Conservation (phyloP, 2,113 vertebrate species). For the Corvus cornix region DNA sequence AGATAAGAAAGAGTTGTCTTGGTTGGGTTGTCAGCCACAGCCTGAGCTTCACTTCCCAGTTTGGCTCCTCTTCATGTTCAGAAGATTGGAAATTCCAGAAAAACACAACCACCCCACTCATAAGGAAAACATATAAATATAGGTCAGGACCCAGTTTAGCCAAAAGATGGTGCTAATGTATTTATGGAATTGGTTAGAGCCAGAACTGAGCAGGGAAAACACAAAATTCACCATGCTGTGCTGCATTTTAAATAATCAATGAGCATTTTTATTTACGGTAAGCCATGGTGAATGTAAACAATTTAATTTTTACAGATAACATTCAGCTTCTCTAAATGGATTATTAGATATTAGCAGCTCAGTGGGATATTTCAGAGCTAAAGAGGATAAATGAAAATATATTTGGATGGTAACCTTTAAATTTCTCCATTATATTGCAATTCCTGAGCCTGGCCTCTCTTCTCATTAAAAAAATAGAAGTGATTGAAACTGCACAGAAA, state of each 20-base stretch:
- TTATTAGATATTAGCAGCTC: slow-evolving; percentile 53
- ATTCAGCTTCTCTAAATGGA: slow-evolving; percentile 25
- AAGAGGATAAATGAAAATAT: slow-evolving; percentile 37
- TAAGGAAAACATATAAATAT: background rate
- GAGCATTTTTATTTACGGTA: slow-evolving; percentile 31
- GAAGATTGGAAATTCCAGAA: background rate
- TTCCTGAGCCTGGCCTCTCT: background rate
- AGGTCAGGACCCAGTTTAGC: background rate
- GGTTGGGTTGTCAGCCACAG: background rate
- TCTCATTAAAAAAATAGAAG: background rate
- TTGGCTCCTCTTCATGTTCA: background rate
- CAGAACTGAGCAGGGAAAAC: background rate
- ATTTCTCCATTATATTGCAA: background rate
- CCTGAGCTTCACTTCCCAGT: background rate
- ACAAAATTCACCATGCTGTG: background rate
- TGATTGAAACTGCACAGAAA: background rate
- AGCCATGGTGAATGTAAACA: slow-evolving; percentile 52
- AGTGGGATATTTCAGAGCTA: slow-evolving; percentile 28
- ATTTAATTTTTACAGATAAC: slow-evolving; percentile 49
- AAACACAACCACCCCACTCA: background rate
- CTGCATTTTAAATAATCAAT: slow-evolving; percentile 7
- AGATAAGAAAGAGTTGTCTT: background rate
- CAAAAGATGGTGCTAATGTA: slow-evolving; percentile 68
- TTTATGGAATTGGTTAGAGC: background rate
- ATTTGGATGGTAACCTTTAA: background rate